These are phyloP conservation scores for Drosophila monieri DNA, from an alignment of 2,888 invertebrate genomes.

Conservation along the genomic window DNA sequence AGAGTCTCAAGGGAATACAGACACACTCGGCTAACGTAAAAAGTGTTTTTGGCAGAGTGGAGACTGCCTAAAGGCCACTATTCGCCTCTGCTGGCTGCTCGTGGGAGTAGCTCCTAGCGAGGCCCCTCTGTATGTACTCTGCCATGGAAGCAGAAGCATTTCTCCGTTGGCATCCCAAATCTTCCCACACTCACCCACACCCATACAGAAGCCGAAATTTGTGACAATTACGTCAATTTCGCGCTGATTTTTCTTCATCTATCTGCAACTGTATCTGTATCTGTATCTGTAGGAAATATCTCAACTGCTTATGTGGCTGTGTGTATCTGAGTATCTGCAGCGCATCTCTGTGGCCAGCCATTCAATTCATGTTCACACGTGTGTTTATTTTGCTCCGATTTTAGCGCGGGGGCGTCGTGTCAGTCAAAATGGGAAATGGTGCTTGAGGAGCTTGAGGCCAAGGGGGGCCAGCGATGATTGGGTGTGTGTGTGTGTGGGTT, in stretches of 20 bases:
- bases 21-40: not conserved
- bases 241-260: conserved; percentile 63
- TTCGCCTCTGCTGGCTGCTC: not conserved
- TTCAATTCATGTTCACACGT: conserved; percentile 71
- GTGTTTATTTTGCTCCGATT: conserved; percentile 66
- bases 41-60: conserved; percentile 5
- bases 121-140: conserved; percentile 5
- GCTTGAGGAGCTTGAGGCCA: not conserved
- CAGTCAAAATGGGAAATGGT: conserved; percentile 28
- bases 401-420: conserved; percentile 56
- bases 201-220: conserved; percentile 38
- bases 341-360: conserved; percentile 63
- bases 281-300: conserved; percentile 19
- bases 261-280: conserved; percentile 1
- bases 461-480: not conserved
- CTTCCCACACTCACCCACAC: conserved; percentile 13
- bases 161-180: conserved; percentile 20
- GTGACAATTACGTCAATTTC: conserved; percentile 77
- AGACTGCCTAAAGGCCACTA: conserved; percentile 5
- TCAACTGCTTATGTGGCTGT: not conserved
- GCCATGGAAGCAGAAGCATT: too few relatives aligned
- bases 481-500: conserved; percentile 23
- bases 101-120: not conserved
- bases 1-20: conserved; percentile 5
- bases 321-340: conserved; percentile 51